Percentiles rank a stretch among this genome's conserved stretches.
Conservation (phyloP, 2,797 vertebrate genomes). For the Ateles fusciceps region DNA sequence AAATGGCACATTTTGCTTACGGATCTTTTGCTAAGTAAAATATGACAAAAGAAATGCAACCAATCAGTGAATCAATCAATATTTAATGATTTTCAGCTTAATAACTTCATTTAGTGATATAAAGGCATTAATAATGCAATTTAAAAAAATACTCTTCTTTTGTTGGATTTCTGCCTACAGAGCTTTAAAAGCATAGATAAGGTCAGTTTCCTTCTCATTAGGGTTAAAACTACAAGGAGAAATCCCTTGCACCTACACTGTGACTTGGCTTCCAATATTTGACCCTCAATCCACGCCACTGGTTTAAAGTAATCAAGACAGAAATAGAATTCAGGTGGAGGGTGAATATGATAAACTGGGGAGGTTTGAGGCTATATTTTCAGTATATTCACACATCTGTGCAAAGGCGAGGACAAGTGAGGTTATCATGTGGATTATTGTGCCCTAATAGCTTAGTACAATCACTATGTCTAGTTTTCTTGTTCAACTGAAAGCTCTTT, state of each 20-base stretch:
- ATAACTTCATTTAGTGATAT: neutral
- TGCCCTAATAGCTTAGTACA: neutral
- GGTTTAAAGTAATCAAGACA: neutral
- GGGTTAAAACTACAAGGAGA: neutral
- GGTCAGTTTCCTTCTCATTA: slow-evolving; percentile 14
- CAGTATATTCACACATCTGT: neutral
- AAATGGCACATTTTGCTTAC: neutral
- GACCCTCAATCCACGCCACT: neutral
- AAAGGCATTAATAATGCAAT: neutral
- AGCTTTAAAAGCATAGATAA: slow-evolving; percentile 35
- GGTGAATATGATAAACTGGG: neutral
- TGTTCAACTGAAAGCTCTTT: neutral
- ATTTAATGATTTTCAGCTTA: slow-evolving; percentile 41
- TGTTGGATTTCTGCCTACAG: neutral
- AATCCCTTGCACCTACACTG: neutral
- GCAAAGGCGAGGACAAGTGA: neutral
- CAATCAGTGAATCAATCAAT: neutral
- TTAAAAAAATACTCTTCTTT: slow-evolving; percentile 22
- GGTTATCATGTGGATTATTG: accelerated
- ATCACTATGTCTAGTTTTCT: neutral
- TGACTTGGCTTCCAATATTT: neutral
- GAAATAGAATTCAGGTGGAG: neutral
- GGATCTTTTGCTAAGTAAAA: neutral
- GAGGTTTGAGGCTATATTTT: neutral
- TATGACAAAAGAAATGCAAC: neutral